Percentiles rank a stretch among this genome's conserved stretches.
These are phyloP conservation scores for Atta cephalotes DNA, from an alignment of 1,140 invertebrate genomes.

Conservation along the genomic window DNA sequence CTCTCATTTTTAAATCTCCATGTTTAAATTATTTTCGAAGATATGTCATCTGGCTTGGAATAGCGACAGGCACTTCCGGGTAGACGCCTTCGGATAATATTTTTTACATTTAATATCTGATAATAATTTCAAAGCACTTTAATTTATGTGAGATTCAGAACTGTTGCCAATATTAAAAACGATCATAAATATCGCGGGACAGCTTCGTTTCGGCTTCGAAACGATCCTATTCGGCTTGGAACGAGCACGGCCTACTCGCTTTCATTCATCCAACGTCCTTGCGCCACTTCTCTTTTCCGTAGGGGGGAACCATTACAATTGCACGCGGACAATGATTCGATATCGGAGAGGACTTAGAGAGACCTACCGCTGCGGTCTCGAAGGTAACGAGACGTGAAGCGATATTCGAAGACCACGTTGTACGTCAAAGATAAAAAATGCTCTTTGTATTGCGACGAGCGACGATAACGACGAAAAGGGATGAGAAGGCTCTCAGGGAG, in stretches of 20 bases:
- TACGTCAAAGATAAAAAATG: not conserved
- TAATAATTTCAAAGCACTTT: not conserved
- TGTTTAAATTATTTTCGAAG: not conserved
- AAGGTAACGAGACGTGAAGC: slow-evolving; percentile 45
- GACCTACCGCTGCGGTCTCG: slow-evolving; percentile 19
- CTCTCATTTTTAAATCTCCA: not conserved
- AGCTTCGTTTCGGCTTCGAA: slow-evolving; percentile 48
- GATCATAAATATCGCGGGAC: slow-evolving; percentile 10
- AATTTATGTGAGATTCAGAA: slow-evolving; percentile 14
- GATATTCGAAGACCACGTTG: not conserved
- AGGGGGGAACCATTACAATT: slow-evolving; percentile 65
- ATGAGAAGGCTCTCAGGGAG: not conserved
- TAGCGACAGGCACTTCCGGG: not conserved
- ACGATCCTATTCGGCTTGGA: no score
- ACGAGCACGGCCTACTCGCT: slow-evolving; percentile 57
- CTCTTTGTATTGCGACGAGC: not conserved
- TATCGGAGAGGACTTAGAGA: slow-evolving; percentile 2
- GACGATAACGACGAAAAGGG: not conserved
- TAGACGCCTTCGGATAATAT: not conserved
- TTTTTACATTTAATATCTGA: not conserved
- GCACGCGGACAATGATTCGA: slow-evolving; percentile 66
- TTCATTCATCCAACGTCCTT: slow-evolving; percentile 71
- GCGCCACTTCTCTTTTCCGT: slow-evolving; percentile 67
- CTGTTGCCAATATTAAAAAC: slow-evolving; percentile 21
- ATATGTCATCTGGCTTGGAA: not conserved